Evolutionary conservation across 2,113 vertebrate genomes (phyloP).

Genomic region (Donacobius atricapilla): DNA sequence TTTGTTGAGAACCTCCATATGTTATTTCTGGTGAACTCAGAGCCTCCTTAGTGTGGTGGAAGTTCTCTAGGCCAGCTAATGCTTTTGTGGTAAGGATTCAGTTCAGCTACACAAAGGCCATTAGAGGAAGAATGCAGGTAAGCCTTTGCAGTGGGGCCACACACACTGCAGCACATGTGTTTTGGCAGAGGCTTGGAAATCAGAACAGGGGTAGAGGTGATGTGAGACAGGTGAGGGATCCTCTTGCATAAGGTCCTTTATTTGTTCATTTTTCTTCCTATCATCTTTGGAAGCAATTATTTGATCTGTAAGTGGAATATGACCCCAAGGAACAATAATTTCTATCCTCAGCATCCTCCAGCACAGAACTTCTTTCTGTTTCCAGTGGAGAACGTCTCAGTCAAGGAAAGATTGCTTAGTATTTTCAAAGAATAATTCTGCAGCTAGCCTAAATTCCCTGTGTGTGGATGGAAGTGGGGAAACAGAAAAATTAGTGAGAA

Average conservation of each 20-base stretch:
- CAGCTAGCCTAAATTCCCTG: not conserved
- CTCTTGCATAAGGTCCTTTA: not conserved
- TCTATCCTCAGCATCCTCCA: not conserved
- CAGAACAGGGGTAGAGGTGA: not conserved
- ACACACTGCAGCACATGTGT: not conserved
- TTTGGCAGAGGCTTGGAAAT: not conserved
- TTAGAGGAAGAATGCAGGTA: not conserved
- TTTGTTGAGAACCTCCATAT: not conserved
- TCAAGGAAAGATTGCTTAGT: not conserved
- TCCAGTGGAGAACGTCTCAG: not conserved
- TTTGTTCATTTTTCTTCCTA: not conserved
- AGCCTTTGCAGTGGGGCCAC: not conserved
- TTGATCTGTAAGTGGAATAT: not conserved
- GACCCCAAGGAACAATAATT: not conserved
- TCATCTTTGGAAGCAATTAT: not conserved
- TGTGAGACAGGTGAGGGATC: not conserved
- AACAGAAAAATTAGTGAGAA: not conserved
- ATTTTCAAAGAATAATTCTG: not conserved
- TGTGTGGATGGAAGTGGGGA: not conserved
- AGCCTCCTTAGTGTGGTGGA: not conserved
- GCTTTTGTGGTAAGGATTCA: not conserved
- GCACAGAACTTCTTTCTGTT: not conserved
- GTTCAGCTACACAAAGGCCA: not conserved
- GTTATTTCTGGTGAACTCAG: not conserved
- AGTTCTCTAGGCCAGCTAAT: not conserved